phyloP scores from a whole-genome alignment of 2,888 invertebrate species.

The Neria commutata region DNA sequence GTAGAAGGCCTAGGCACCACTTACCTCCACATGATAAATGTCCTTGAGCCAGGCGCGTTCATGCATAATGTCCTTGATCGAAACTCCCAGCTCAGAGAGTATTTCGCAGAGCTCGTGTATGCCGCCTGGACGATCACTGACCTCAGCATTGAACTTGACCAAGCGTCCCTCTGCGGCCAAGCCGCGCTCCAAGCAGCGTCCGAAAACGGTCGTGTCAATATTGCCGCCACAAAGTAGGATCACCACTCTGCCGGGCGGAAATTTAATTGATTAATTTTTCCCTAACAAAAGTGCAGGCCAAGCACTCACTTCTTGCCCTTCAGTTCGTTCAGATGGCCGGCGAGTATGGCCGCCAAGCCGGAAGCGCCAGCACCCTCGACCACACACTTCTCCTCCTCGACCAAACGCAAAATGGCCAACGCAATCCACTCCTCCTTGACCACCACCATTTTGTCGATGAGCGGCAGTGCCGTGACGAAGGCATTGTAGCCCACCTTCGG shows the following conservation, averaged over 20 bases:
- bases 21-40: slow-evolving; percentile 78
- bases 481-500: slow-evolving; percentile 88
- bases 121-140: slow-evolving; percentile 84
- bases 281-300: not conserved
- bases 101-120: slow-evolving; percentile 83
- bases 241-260: slow-evolving; percentile 70
- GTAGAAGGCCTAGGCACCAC: not conserved
- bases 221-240: slow-evolving; percentile 86
- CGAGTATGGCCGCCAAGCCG: slow-evolving; percentile 83
- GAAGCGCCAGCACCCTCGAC: slow-evolving; percentile 91
- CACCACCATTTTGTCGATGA: slow-evolving; percentile 80
- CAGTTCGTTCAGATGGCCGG: slow-evolving; percentile 80
- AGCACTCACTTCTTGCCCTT: slow-evolving; percentile 74
- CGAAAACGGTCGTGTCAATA: slow-evolving; percentile 89
- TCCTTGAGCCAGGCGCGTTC: slow-evolving; percentile 95
- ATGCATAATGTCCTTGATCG: slow-evolving; percentile 94
- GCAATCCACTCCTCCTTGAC: slow-evolving; percentile 86
- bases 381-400: slow-evolving; percentile 86
- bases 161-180: slow-evolving; percentile 84
- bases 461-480: slow-evolving; percentile 72
- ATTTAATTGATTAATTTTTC: not conserved
- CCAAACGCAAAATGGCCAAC: slow-evolving; percentile 76
- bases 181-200: slow-evolving; percentile 85
- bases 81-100: slow-evolving; percentile 78
- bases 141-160: slow-evolving; percentile 76